A percentile compares a stretch with the other conserved stretches of the same genome.
These are phyloP conservation scores for Vimba vimba DNA, from an alignment of 2,113 vertebrate genomes.

Conservation along the genomic window DNA sequence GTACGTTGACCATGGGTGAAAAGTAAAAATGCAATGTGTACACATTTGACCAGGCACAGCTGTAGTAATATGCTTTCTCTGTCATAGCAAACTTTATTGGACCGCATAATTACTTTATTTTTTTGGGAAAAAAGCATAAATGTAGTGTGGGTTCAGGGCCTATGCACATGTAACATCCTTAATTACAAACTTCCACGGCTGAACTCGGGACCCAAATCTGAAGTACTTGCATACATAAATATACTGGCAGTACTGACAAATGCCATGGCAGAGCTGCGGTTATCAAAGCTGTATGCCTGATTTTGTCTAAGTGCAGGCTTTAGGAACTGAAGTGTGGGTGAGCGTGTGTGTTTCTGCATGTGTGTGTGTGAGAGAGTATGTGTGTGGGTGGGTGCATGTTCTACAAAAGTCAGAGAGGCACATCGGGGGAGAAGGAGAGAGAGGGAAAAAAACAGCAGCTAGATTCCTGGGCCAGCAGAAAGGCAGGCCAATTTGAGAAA, in stretches of 20 bases:
- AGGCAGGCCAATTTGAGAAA: slow-evolving; percentile 62
- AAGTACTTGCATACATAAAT: slow-evolving; percentile 44
- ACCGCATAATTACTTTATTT: slow-evolving; percentile 62
- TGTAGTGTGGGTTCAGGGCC: slow-evolving; percentile 72
- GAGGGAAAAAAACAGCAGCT: slow-evolving; percentile 53
- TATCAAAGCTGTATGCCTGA: slow-evolving; percentile 56
- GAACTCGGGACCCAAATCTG: slow-evolving; percentile 49
- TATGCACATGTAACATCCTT: slow-evolving; percentile 69
- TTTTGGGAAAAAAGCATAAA: slow-evolving; percentile 63
- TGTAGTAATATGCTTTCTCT: slow-evolving; percentile 28
- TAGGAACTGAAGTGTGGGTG: slow-evolving; percentile 47
- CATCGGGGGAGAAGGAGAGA: slow-evolving; percentile 38
- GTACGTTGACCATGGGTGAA: not conserved
- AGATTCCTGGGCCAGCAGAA: slow-evolving; percentile 53
- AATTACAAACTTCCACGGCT: slow-evolving; percentile 75
- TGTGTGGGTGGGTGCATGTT: slow-evolving; percentile 44
- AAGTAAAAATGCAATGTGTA: slow-evolving; percentile 10
- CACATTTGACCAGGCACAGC: slow-evolving; percentile 4
- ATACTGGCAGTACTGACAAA: slow-evolving; percentile 53
- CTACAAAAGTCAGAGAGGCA: slow-evolving; percentile 47
- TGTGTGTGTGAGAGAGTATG: slow-evolving; percentile 31
- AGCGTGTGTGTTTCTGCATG: slow-evolving; percentile 45
- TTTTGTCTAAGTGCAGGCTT: slow-evolving; percentile 63
- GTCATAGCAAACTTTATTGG: slow-evolving; percentile 25
- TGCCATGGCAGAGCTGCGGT: slow-evolving; percentile 49